A percentile compares a stretch with the other conserved stretches of the same genome.
Conservation (phyloP, 2,113 vertebrate genomes). For the Phyllopteryx taeniolatus region DNA sequence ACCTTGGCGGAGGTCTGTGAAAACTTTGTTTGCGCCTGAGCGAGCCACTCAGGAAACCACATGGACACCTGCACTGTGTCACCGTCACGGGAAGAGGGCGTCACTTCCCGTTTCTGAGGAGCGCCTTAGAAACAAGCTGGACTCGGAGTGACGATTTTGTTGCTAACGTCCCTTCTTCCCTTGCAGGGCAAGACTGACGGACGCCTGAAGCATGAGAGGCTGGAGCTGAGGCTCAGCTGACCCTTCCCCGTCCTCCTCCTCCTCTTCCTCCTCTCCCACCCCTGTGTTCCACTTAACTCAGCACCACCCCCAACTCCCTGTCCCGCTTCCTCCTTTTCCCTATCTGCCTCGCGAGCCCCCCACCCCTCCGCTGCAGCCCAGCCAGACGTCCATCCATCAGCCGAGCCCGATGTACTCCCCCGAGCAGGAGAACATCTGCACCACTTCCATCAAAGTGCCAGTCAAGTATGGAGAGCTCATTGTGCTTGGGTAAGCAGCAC, state of each 20-base stretch:
- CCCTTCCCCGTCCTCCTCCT: constrained; percentile 60
- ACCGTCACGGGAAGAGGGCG: neutral
- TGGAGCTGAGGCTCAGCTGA: constrained; percentile 73
- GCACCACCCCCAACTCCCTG: constrained; percentile 10
- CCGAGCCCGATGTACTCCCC: constrained; percentile 95
- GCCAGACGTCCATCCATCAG: constrained; percentile 62
- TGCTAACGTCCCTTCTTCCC: constrained; percentile 16
- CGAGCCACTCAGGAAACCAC: constrained; percentile 13
- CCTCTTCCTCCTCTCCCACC: constrained; percentile 34
- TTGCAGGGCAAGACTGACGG: constrained; percentile 45
- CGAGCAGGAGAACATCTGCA: constrained; percentile 97
- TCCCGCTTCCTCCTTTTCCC: constrained; percentile 15
- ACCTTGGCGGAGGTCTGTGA: neutral
- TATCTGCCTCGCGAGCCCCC: constrained; percentile 21
- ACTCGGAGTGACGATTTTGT: neutral
- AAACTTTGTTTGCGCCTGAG: neutral
- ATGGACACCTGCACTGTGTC: neutral
- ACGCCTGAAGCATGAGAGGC: constrained; percentile 64
- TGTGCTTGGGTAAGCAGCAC: constrained; percentile 90
- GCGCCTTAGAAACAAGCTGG: neutral
- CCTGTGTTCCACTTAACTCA: constrained; percentile 32
- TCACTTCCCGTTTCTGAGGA: constrained; percentile 27
- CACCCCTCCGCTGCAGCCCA: constrained; percentile 7
- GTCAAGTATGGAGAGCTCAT: constrained; percentile 99
- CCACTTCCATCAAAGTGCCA: constrained; percentile 93